A percentile compares a stretch with the other conserved stretches of the same genome.
phyloP scores from a whole-genome alignment of 2,888 invertebrate genomes.

The Ametastegia equiseti region DNA sequence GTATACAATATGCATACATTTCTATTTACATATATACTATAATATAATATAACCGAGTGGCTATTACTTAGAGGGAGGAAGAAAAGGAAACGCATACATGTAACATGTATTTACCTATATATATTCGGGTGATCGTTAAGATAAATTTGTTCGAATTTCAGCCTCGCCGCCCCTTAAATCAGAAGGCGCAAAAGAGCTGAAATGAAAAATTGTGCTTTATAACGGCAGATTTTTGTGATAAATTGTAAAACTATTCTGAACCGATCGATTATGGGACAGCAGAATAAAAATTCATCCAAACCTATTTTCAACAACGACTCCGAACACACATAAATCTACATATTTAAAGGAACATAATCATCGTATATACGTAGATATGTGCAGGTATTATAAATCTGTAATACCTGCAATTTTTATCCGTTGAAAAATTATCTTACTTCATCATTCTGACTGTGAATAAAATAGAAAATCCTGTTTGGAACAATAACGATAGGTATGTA shows the following conservation, averaged over 20 bases:
- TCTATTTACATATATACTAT: slow-evolving; percentile 32
- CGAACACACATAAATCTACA: not conserved
- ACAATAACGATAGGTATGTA: no score
- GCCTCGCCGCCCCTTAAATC: no score
- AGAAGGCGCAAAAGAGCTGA: no score
- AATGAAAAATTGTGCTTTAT: no score
- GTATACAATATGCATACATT: not conserved
- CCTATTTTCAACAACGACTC: no score
- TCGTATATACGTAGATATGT: slow-evolving; percentile 28
- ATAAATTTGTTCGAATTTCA: no score
- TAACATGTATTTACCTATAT: no score
- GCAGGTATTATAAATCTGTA: no score
- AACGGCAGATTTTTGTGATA: no score
- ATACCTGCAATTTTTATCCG: not conserved
- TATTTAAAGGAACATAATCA: slow-evolving; percentile 40
- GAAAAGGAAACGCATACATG: not conserved
- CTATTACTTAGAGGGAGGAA: not conserved
- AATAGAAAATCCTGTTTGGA: not conserved
- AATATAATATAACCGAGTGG: not conserved
- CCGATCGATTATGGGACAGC: no score
- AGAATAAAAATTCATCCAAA: not conserved
- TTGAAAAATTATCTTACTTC: slow-evolving; percentile 3
- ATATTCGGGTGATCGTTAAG: no score
- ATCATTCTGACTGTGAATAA: not conserved
- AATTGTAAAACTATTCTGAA: no score